These are phyloP conservation scores for Polyommatus iphigenia DNA, from an alignment of 2,888 invertebrate genomes.

Conservation along the genomic window DNA sequence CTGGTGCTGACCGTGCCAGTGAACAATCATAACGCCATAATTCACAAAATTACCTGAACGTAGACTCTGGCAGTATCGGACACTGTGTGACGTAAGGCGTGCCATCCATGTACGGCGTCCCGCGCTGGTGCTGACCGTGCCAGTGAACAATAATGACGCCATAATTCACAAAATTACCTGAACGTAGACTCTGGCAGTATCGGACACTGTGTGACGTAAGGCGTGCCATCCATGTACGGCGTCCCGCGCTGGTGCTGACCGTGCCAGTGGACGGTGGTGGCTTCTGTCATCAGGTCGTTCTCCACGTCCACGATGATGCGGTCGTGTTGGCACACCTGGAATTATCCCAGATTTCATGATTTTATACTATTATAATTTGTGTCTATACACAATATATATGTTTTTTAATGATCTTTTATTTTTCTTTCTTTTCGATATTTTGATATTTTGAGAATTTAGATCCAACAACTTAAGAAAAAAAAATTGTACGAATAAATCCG, in stretches of 20 bases:
- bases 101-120: slow-evolving; percentile 93
- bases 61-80: slow-evolving; percentile 87
- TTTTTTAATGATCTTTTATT: too few relatives aligned
- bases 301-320: slow-evolving; percentile 89
- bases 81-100: slow-evolving; percentile 94
- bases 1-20: slow-evolving; percentile 96
- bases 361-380: too few relatives aligned
- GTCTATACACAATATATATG: too few relatives aligned
- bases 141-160: slow-evolving; percentile 92
- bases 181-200: slow-evolving; percentile 87
- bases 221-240: slow-evolving; percentile 95
- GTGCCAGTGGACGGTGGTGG: slow-evolving; percentile 95
- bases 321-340: slow-evolving; percentile 92
- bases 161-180: slow-evolving; percentile 74
- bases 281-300: slow-evolving; percentile 89
- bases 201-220: slow-evolving; percentile 92
- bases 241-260: slow-evolving; percentile 89
- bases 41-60: slow-evolving; percentile 75
- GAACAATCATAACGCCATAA: slow-evolving; percentile 90
- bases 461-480: too few relatives aligned
- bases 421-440: too few relatives aligned
- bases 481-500: too few relatives aligned
- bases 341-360: neutral
- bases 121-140: slow-evolving; percentile 90
- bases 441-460: too few relatives aligned